Evolutionary conservation across 2,113 vertebrate species (phyloP), one percentile per base, ranked within the genome.

Genomic region (Beaufortia kweichowensis): DNA sequence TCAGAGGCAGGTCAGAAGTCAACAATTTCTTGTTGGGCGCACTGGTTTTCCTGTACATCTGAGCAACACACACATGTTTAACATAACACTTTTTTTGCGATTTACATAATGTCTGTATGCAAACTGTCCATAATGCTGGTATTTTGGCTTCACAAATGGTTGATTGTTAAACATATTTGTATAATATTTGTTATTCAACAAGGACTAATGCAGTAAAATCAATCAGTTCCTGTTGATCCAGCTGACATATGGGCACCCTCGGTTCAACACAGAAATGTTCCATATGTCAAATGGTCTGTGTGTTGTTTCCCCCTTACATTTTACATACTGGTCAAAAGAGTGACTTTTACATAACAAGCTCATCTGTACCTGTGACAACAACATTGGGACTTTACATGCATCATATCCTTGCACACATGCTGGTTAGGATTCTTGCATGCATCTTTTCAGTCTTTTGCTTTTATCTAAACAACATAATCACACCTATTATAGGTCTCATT

Each of bases 61-160:
- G 68, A n/a, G n/a, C n/a, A n/a, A 71, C 53, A 19, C 33, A 4
- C 7, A 39, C 8, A 73, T 46, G 53, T 24, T 6, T 57, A 41
- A 26, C 29, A 28, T 14, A 75, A 70, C 66, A 26, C 17, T 64
- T 80, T 78, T 57, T 43, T 35, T 73, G 26, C n/a, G 64, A 35
- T 60, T 79, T 86, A 57, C 14, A 64, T 84, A 64, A 66, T 28
- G 10, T 6, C 26, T 63, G 5, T 41, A 84, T 82, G 75, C 61
- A 88, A 89, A 89, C 10, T 19, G 5, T 41, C 9, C 33, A 59
- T 24, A 39, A 7, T 29, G 15, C 12, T 14, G 3, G 48, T 60
- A 28, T 23, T 35, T 8, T 60, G 60, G 31, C 28, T 35, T 73
- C 48, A 61, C 24, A 59, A 59, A 8, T 71, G 9, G 7, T 59